Evolutionary conservation across 1,140 invertebrate species (phyloP), one percentile per base, ranked within the genome.

Genomic region (Papilio machaon): DNA sequence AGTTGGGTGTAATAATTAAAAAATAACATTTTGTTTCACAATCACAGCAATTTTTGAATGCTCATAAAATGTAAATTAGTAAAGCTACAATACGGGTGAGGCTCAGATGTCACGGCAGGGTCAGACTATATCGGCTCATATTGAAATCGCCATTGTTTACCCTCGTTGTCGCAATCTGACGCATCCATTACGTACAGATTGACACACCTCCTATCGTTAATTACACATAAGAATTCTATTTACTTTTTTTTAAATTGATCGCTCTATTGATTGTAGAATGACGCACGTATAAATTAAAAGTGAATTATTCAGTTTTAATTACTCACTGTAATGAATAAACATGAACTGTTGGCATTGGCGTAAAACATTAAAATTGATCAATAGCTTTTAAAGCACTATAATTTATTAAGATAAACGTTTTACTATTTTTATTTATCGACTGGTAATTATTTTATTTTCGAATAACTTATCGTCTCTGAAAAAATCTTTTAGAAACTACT

Each of bases 151-250:
- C 58, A 78, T 78, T 78, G 52, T 78, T 60, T 58, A 35, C 8
- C 23, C 49, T 23, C 17, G 2, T 35, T 43, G 11, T 15, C 9
- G 13, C 30, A 60, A 35, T 76, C 43, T 60, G 54, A 60, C 76
- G 30, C 76, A 78, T 38, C 52, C 23, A 60, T 47, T 43, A 54
- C 52, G 49, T 60, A 58, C 38, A 76, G 17, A 15, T 11, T 76
- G 76, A 60, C 76, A 78, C 76, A 78, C 76, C 76, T 78, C 35
- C 52, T 9, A 7, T 43, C 54, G 19, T 78, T 78, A 78, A 78
- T 60, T 60, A 60, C 17, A 60, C n/a, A 60, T n/a, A 78, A 60
- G 54, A 78, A 60, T 78, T 43, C 38, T 43, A 78, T 60, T 38
- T 78, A 30, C 19, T 52, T 76, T 76, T 49, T 64, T 64, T 64